These are phyloP conservation scores for Diaperis boleti DNA, from an alignment of 2,888 invertebrate genomes.

Conservation along the genomic window DNA sequence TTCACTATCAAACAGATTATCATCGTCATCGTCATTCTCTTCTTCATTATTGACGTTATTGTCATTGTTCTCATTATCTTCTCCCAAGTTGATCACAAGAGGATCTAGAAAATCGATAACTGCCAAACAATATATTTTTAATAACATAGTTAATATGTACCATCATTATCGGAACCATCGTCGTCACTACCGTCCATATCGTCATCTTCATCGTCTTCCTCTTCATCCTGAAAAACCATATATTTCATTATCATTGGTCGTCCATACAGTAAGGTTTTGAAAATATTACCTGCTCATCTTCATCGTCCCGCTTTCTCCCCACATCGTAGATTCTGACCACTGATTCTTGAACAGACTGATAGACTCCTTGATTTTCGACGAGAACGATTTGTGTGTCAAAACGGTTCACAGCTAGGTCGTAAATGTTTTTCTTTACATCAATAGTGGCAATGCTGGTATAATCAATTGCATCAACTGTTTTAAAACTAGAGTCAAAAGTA, in stretches of 20 bases:
- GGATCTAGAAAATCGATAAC: conserved; percentile 49
- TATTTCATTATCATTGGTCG: too few relatives aligned
- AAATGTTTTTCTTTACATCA: conserved; percentile 92
- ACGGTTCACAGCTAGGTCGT: conserved; percentile 85
- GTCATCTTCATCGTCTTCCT: conserved; percentile 75
- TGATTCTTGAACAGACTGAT: conserved; percentile 88
- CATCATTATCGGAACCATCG: conserved; percentile 69
- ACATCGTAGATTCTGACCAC: conserved; percentile 93
- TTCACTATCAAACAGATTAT: conserved; percentile 43
- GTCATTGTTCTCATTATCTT: conserved; percentile 64
- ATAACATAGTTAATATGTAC: conserved; percentile 48
- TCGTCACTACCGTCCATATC: conserved; percentile 73
- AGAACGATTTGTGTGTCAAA: conserved; percentile 90
- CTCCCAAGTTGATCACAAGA: conserved; percentile 59
- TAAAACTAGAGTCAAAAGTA: conserved; percentile 91
- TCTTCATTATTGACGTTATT: conserved; percentile 51
- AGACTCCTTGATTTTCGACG: conserved; percentile 90
- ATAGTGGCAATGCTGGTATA: conserved; percentile 96
- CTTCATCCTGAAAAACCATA: conserved; percentile 54
- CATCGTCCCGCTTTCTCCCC: conserved; percentile 86
- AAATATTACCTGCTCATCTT: conserved; percentile 83
- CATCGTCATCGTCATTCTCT: conserved; percentile 53
- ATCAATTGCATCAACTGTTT: conserved; percentile 93
- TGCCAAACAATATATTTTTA: conserved; percentile 21
- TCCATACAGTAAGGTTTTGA: too few relatives aligned